phyloP scores from a whole-genome alignment of 2,113 vertebrate genomes.

The Macquaria australasica region DNA sequence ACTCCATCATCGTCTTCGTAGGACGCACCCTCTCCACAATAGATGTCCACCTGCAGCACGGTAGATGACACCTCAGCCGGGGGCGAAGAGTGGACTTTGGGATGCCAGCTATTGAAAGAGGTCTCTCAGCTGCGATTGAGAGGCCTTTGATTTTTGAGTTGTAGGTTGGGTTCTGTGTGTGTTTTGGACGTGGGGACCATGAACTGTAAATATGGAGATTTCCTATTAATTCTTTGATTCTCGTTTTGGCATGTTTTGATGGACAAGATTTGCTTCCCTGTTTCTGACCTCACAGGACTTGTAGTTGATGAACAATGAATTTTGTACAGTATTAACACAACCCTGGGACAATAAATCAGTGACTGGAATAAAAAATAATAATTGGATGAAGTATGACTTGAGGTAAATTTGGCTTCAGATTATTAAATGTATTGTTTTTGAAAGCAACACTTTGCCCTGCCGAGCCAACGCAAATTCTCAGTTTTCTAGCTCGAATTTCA shows the following conservation, averaged over 20 bases:
- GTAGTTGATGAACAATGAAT: background rate
- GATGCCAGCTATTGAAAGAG: constrained; percentile 6
- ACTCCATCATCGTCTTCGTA: constrained; percentile 36
- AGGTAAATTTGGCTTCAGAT: background rate
- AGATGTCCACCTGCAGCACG: constrained; percentile 3
- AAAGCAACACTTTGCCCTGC: constrained; percentile 8
- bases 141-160: constrained; percentile 8
- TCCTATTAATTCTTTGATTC: background rate
- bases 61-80: background rate
- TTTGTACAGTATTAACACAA: constrained; percentile 50
- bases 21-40: background rate
- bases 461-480: background rate
- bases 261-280: background rate
- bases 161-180: background rate
- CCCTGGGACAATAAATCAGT: background rate
- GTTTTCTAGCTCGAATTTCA: constrained; percentile 15
- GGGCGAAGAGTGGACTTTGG: constrained; percentile 2
- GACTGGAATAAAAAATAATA: background rate
- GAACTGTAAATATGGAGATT: constrained; percentile 27
- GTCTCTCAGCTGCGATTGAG: background rate
- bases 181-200: background rate
- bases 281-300: background rate
- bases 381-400: background rate
- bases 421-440: background rate
- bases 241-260: constrained; percentile 26